Percentiles rank a stretch among this genome's conserved stretches.
Conservation (phyloP, 2,888 invertebrate genomes). For the Synergus laeviventris region DNA sequence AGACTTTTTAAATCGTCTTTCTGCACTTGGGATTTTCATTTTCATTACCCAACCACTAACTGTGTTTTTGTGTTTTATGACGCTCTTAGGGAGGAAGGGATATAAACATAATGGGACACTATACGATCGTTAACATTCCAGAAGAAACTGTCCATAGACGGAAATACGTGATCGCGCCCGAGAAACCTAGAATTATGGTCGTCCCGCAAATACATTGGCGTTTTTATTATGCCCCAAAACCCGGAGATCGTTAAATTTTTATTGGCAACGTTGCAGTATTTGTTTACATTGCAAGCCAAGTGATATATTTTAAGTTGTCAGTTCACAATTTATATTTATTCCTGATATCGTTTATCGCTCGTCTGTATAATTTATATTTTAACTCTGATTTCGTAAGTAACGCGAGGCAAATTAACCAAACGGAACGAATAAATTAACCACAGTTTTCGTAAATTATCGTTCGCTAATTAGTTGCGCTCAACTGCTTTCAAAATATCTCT, state of each 20-base stretch:
- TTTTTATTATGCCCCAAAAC: slow-evolving; percentile 8
- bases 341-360: slow-evolving; percentile 7
- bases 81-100: background rate
- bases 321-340: slow-evolving; percentile 13
- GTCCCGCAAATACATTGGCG: background rate
- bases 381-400: background rate
- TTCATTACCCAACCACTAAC: background rate
- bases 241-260: slow-evolving; percentile 1
- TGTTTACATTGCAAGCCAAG: background rate
- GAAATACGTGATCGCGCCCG: slow-evolving; percentile 3
- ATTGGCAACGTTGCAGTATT: slow-evolving; percentile 13
- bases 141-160: slow-evolving; percentile 6
- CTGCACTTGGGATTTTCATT: background rate
- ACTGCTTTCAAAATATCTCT: slow-evolving; percentile 18
- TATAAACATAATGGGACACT: slow-evolving; percentile 18
- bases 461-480: slow-evolving; percentile 17
- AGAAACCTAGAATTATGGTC: slow-evolving; percentile 29
- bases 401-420: slow-evolving; percentile 8
- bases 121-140: slow-evolving; percentile 23
- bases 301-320: background rate
- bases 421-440: slow-evolving; percentile 22
- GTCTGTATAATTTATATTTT: slow-evolving; percentile 5
- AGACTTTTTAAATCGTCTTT: background rate
- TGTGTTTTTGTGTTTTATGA: slow-evolving; percentile 19
- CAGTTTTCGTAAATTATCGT: slow-evolving; percentile 17